Evolutionary conservation across 2,797 vertebrate species (phyloP).

Genomic region (Danionella dracula): DNA sequence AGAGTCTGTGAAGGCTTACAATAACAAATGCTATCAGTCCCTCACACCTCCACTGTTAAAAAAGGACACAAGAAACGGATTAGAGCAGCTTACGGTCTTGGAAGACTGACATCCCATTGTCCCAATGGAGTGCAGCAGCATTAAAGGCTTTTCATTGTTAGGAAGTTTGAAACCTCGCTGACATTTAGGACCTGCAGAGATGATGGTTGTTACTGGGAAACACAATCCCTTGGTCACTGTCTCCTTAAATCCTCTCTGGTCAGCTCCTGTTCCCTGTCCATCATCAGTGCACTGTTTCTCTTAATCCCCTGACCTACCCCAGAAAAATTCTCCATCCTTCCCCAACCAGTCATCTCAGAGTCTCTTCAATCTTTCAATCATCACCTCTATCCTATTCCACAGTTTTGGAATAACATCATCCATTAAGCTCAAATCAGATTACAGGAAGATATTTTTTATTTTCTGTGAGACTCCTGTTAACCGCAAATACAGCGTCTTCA

Average conservation of each 20-base stretch:
- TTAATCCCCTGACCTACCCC: conserved; percentile 50
- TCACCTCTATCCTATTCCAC: conserved; percentile 19
- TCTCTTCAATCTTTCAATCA: conserved; percentile 26
- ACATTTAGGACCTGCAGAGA: conserved; percentile 62
- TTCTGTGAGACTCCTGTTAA: conserved; percentile 4
- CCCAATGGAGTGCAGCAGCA: conserved; percentile 34
- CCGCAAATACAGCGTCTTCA: conserved; percentile 4
- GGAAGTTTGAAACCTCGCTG: conserved; percentile 67
- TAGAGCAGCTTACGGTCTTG: conserved; percentile 50
- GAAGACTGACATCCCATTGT: conserved; percentile 21
- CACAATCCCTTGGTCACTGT: conserved; percentile 44
- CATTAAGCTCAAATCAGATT: conserved; percentile 15
- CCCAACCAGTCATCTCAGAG: conserved; percentile 20
- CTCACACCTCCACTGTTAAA: conserved; percentile 34
- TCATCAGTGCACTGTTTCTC: conserved; percentile 42
- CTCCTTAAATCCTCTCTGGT: conserved; percentile 49
- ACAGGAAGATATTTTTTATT: conserved; percentile 2
- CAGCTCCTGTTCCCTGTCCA: conserved; percentile 30
- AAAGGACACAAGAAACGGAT: conserved; percentile 49
- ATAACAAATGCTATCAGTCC: conserved; percentile 27
- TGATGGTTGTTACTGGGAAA: conserved; percentile 38
- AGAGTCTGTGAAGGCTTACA: too few species aligned
- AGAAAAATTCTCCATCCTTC: conserved; percentile 16
- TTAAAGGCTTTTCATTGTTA: conserved; percentile 63
- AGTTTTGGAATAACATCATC: not conserved